Percentiles rank a stretch among this genome's conserved stretches.
These are phyloP conservation scores for Podocnemis expansa DNA, from an alignment of 2,113 vertebrate genomes.

Conservation along the genomic window DNA sequence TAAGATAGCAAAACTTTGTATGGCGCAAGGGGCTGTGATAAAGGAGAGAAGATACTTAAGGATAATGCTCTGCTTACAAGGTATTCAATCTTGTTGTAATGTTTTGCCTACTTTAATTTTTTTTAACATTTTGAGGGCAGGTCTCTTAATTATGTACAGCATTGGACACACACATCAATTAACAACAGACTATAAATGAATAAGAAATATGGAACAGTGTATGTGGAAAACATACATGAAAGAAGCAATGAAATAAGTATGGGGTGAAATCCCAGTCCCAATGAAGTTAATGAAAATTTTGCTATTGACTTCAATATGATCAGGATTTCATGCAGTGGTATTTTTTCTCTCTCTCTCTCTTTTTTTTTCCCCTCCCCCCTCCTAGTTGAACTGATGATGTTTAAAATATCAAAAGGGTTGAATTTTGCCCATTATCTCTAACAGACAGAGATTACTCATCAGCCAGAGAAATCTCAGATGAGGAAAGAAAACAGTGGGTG, in stretches of 20 bases:
- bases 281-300: not conserved
- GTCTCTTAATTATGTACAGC: not conserved
- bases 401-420: not conserved
- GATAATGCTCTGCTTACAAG: constrained; percentile 12
- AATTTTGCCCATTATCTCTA: not conserved
- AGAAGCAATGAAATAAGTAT: not conserved
- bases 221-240: not conserved
- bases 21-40: not conserved
- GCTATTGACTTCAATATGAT: not conserved
- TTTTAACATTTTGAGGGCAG: constrained; percentile 34
- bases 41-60: constrained; percentile 24
- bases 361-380: not conserved
- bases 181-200: not conserved
- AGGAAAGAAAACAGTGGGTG: not conserved
- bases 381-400: not conserved
- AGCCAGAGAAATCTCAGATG: not conserved
- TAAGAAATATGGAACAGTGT: not conserved
- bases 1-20: not conserved
- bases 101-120: constrained; percentile 16
- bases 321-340: not conserved
- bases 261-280: not conserved
- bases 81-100: not conserved
- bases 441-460: not conserved
- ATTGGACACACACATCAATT: not conserved
- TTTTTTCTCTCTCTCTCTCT: not conserved